phyloP scores from a whole-genome alignment of 1,140 invertebrate genomes.

The Solenopsis invicta region DNA sequence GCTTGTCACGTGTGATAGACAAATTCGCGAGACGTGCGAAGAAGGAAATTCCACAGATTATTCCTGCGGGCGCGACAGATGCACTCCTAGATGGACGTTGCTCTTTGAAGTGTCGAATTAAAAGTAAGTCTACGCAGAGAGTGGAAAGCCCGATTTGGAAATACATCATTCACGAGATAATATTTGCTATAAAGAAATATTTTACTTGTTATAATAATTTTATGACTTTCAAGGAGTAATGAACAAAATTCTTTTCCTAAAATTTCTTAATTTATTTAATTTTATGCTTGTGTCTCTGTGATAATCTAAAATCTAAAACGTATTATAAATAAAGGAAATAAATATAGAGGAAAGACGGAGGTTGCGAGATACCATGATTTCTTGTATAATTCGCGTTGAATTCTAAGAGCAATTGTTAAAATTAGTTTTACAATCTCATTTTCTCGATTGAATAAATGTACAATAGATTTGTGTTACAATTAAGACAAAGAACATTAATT shows the following conservation, averaged over 20 bases:
- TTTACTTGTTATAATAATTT: background rate
- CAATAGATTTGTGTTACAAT: no score
- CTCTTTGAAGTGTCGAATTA: conserved; percentile 4
- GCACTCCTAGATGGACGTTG: conserved; percentile 1
- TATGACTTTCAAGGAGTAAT: background rate
- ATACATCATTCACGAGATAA: no score
- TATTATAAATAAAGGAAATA: background rate
- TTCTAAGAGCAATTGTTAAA: no score
- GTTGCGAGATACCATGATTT: no score
- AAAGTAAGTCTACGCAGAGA: background rate
- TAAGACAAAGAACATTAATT: no score
- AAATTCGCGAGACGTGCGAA: conserved; percentile 64
- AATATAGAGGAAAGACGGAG: background rate
- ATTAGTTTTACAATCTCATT: no score
- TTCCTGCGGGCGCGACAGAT: conserved; percentile 30
- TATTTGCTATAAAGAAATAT: background rate
- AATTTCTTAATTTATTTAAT: background rate
- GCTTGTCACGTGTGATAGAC: conserved; percentile 70
- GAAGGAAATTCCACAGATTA: conserved; percentile 54
- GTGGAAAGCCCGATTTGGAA: background rate
- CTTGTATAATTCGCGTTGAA: no score
- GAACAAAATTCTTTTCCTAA: background rate
- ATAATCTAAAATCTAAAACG: background rate
- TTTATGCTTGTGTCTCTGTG: background rate
- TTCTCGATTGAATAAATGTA: no score